Evolutionary conservation across 2,113 vertebrate species (phyloP), one percentile per base, ranked within the genome.

Genomic region (Manacus vitellinus): DNA sequence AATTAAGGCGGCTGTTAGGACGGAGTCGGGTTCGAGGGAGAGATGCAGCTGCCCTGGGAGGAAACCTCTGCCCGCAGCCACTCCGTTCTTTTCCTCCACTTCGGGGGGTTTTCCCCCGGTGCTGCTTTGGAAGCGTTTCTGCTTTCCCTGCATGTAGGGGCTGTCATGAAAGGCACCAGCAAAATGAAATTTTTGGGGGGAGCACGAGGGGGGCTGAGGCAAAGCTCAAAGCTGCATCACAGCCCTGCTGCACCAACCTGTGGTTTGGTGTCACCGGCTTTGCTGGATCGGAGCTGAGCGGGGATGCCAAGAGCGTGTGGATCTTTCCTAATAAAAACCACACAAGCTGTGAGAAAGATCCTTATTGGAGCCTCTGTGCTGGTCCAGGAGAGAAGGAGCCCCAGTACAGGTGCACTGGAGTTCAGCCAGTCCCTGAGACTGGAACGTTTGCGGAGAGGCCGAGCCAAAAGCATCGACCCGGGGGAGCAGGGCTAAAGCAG

Each of bases 321-420:
- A 43, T 76, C 28, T 79, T 76, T 85, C 85, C 95, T 92, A 79
- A 92, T 62, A 66, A 78, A 80, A 91, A 80, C 7, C 94, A 68
- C 49, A 66, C 87, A n/a, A 79, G 85, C 72, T 92, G 87, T 39
- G n/a, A 84, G 80, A 80, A 95, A 93, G 56, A 56, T 78, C 83
- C 90, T 80, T 95, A 85, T 75, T 92, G 82, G 74, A 92, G 52
- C 92, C 88, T 94, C 92, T 96, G 93, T 80, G 47, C 87, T 61
- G 39, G 62, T 43, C 51, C 74, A 82, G 92, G 62, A 70, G 81
- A 81, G 80, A 77, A 96, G 72, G 71, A 30, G 67, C 55, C 88
- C 66, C 56, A 70, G 62, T 79, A 97, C 94, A 96, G 96, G 95
- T 95, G 93, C 18, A 5, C 44, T 75, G 87, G 95, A 77, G 37